phyloP scores from a whole-genome alignment of 2,888 invertebrate genomes.

The Cerastis leucographa region DNA sequence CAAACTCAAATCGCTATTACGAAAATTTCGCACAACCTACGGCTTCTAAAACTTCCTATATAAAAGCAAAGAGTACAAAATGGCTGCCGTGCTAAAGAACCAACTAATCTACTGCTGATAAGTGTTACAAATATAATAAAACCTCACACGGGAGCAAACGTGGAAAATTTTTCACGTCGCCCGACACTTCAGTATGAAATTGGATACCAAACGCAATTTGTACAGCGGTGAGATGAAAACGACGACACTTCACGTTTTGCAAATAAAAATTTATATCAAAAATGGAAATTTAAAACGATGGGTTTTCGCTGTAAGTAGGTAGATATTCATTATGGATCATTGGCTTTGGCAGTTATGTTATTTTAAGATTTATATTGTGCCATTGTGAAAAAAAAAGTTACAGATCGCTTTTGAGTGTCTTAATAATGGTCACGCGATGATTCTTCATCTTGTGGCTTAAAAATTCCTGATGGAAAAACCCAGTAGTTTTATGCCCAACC shows the following conservation, averaged over 20 bases:
- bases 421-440: too few species aligned
- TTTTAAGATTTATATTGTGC: neutral
- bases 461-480: too few species aligned
- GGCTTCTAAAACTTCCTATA: neutral
- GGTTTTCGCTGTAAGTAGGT: conserved; percentile 4
- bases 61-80: conserved; percentile 17
- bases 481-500: too few species aligned
- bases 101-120: conserved; percentile 47
- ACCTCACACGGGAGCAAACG: conserved; percentile 52
- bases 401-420: too few species aligned
- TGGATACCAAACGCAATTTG: conserved; percentile 77
- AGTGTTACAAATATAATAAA: conserved; percentile 58
- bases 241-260: conserved; percentile 52
- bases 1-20: neutral
- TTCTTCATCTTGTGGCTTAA: too few species aligned
- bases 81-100: conserved; percentile 23
- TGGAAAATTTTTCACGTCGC: conserved; percentile 66
- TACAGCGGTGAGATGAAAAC: conserved; percentile 65
- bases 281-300: conserved; percentile 45
- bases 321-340: conserved; percentile 13
- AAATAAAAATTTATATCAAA: conserved; percentile 58
- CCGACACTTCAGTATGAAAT: conserved; percentile 70
- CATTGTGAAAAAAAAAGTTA: too few species aligned
- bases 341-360: neutral
- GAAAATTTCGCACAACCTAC: neutral